Percentiles rank a stretch among this genome's conserved stretches.
Conservation (phyloP, 1,140 invertebrate species). For the Brachionus paranguensis region DNA sequence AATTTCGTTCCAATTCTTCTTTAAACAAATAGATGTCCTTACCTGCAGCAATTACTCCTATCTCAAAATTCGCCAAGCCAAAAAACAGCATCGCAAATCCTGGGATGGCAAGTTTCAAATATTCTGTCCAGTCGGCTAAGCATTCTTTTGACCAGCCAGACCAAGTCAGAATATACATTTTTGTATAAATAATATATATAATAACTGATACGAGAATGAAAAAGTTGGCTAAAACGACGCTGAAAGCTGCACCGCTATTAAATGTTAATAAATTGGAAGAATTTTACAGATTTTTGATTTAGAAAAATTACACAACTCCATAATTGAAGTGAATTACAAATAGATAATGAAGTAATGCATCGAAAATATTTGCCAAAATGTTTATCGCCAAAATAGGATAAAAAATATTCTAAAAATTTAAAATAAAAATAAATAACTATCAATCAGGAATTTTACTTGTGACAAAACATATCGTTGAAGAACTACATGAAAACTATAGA, state of each 20-base stretch:
- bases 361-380: background rate
- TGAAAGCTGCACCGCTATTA: background rate
- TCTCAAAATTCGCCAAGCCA: conserved; percentile 13
- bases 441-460: background rate
- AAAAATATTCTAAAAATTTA: conserved; percentile 11
- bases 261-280: background rate
- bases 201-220: background rate
- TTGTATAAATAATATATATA: background rate
- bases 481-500: conserved; percentile 19
- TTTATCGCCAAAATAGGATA: conserved; percentile 15
- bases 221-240: background rate
- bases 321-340: background rate
- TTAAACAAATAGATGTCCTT: background rate
- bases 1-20: background rate
- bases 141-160: conserved; percentile 6
- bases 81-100: conserved; percentile 17
- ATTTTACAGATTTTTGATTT: background rate
- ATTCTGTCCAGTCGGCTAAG: conserved; percentile 12
- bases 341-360: conserved; percentile 10
- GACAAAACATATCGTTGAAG: conserved; percentile 16
- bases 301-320: background rate
- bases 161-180: conserved; percentile 28
- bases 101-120: conserved; percentile 32
- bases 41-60: conserved; percentile 30
- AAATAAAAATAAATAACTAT: background rate